These are phyloP conservation scores for Sarotherodon lohbergeri DNA, from an alignment of 2,113 vertebrate species.

Conservation along the genomic window DNA sequence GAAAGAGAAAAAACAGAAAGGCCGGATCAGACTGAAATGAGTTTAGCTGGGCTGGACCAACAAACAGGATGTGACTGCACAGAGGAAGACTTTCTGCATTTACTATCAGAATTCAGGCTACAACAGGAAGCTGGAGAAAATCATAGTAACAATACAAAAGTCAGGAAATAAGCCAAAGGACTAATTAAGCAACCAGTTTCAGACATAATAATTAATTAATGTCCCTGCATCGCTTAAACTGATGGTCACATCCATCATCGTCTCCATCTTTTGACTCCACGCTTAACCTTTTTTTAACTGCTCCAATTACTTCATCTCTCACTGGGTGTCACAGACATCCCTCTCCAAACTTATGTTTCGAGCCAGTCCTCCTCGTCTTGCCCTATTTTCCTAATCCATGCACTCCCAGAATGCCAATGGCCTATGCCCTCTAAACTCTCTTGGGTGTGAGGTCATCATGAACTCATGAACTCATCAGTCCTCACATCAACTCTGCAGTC, in stretches of 20 bases:
- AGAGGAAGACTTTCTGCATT: neutral
- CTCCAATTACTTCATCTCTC: neutral
- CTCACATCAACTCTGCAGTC: neutral
- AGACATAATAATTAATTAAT: neutral
- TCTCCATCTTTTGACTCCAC: neutral
- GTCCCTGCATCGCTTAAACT: neutral
- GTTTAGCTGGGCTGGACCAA: neutral
- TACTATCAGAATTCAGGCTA: neutral
- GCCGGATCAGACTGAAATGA: constrained; percentile 2
- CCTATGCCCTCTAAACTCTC: constrained; percentile 34
- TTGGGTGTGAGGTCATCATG: neutral
- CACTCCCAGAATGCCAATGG: constrained; percentile 4
- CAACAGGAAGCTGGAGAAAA: neutral
- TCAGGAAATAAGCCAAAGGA: neutral
- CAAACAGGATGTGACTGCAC: constrained; percentile 32
- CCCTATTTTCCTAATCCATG: neutral
- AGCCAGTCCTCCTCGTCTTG: neutral
- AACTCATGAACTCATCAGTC: constrained; percentile 29
- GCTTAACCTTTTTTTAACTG: neutral
- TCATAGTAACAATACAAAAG: neutral
- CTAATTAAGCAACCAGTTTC: neutral
- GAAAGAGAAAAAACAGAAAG: neutral
- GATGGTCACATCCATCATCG: neutral
- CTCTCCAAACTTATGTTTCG: neutral
- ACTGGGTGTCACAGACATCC: neutral